Conservation (phyloP, 2,797 vertebrate genomes). For the Enteromius unitaeniatus region DNA sequence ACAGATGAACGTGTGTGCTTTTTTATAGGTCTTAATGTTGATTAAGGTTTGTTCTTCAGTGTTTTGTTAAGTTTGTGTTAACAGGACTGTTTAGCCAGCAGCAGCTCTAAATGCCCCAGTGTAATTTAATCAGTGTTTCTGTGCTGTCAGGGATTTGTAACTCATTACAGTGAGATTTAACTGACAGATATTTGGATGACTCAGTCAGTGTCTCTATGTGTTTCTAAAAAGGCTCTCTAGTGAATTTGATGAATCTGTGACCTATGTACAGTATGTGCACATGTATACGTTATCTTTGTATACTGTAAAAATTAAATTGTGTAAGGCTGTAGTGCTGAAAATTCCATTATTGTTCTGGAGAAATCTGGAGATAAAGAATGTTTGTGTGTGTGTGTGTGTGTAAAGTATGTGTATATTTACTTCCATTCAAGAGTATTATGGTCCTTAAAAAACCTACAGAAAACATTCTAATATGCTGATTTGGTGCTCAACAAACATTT, state of each 20-base stretch:
- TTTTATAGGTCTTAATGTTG: background rate
- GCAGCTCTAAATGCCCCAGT: slow-evolving; percentile 77
- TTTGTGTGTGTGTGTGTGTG: background rate
- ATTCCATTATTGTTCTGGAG: background rate
- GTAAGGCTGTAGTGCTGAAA: background rate
- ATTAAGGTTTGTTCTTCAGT: slow-evolving; percentile 7
- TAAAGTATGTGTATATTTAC: background rate
- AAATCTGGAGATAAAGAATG: too few species aligned
- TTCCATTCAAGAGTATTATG: background rate
- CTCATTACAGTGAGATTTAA: slow-evolving; percentile 73
- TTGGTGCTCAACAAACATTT: background rate
- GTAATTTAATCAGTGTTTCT: slow-evolving; percentile 79
- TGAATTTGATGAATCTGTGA: slow-evolving; percentile 57
- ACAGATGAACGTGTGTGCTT: slow-evolving; percentile 11
- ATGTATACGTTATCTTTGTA: slow-evolving; percentile 52
- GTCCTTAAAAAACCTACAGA: background rate
- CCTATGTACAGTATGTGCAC: slow-evolving; percentile 47
- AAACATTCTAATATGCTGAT: background rate
- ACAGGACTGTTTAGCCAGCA: slow-evolving; percentile 71
- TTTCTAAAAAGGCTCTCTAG: slow-evolving; percentile 26
- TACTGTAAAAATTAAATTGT: slow-evolving; percentile 32
- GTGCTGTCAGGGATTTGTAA: slow-evolving; percentile 83
- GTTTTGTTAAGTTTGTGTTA: slow-evolving; percentile 47
- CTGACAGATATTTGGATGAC: slow-evolving; percentile 76
- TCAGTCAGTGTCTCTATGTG: slow-evolving; percentile 47